Evolutionary conservation across 2,113 vertebrate genomes (phyloP).

Genomic region (Abramis brama): DNA sequence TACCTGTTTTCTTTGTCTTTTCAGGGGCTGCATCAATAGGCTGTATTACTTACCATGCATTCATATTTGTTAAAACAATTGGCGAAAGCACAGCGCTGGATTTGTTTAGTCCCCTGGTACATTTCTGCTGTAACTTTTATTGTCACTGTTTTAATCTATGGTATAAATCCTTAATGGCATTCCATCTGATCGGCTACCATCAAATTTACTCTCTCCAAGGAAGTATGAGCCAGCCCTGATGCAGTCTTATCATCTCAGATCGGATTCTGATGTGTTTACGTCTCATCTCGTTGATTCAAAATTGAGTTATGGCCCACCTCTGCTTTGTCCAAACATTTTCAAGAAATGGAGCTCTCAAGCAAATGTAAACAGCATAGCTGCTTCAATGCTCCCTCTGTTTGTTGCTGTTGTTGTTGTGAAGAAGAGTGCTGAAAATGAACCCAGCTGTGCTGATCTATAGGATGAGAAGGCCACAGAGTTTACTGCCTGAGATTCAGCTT

Average conservation of each 20-base stretch:
- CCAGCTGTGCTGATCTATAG: conserved; percentile 1
- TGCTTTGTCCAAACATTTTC: conserved; percentile 41
- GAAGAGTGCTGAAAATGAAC: neutral
- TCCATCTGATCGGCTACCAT: conserved; percentile 57
- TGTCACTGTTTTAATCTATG: conserved; percentile 63
- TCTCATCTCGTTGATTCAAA: conserved; percentile 50
- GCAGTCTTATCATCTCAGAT: conserved; percentile 33
- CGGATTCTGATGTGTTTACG: conserved; percentile 34
- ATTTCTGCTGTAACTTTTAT: conserved; percentile 51
- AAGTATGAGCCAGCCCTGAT: neutral
- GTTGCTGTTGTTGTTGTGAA: conserved; percentile 18
- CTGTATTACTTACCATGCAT: conserved; percentile 57
- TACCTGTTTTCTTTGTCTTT: conserved; percentile 46
- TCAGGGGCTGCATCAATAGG: conserved; percentile 47
- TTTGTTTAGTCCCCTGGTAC: conserved; percentile 60
- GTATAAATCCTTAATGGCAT: conserved; percentile 58
- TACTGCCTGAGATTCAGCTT: neutral
- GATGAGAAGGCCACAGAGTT: neutral
- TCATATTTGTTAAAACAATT: conserved; percentile 50
- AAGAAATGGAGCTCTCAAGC: conserved; percentile 34
- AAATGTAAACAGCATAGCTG: conserved; percentile 34
- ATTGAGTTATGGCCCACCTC: conserved; percentile 51
- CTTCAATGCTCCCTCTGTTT: conserved; percentile 10
- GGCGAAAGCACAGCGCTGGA: conserved; percentile 57
- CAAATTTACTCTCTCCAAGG: conserved; percentile 47